A percentile compares a stretch with the other conserved stretches of the same genome.
Evolutionary conservation across 2,113 vertebrate genomes (phyloP).

Genomic region (Osmerus eperlanus): DNA sequence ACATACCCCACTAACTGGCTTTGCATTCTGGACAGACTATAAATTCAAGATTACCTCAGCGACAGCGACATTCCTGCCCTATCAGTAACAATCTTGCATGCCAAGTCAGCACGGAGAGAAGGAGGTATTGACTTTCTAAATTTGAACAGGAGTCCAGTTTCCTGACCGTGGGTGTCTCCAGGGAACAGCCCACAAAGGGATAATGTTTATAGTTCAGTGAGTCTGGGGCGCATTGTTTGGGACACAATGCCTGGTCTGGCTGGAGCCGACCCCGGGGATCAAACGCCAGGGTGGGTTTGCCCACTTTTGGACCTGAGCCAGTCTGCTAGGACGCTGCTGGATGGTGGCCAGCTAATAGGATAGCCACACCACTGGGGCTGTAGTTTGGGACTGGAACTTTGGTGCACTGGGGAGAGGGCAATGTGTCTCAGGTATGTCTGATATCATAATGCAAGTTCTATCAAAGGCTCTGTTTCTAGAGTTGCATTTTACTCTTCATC

Average conservation of each 20-base stretch:
- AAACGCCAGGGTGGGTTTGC: conserved; percentile 69
- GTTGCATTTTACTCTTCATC: no score
- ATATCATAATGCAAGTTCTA: no score
- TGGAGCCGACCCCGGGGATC: conserved; percentile 76
- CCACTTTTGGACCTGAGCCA: conserved; percentile 68
- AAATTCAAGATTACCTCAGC: conserved; percentile 24
- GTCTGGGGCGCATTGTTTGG: conserved; percentile 79
- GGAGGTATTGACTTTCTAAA: conserved; percentile 6
- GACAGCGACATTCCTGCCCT: conserved; percentile 24
- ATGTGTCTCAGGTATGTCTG: no score
- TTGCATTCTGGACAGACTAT: background rate
- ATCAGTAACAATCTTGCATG: conserved; percentile 42
- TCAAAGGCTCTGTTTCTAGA: no score
- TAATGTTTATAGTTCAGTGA: conserved; percentile 74
- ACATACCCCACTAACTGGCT: no score
- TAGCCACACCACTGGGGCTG: no score
- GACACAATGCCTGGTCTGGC: conserved; percentile 79
- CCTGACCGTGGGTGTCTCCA: conserved; percentile 75
- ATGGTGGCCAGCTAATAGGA: background rate
- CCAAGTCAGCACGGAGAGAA: conserved; percentile 59
- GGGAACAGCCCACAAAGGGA: conserved; percentile 74
- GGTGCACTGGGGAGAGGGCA: no score
- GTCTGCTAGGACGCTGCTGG: conserved; percentile 45
- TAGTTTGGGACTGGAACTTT: no score
- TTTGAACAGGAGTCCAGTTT: conserved; percentile 71